Base-by-base conservation (phyloP, 2,113 vertebrate genomes). In the Larimichthys polyactis region DNA sequence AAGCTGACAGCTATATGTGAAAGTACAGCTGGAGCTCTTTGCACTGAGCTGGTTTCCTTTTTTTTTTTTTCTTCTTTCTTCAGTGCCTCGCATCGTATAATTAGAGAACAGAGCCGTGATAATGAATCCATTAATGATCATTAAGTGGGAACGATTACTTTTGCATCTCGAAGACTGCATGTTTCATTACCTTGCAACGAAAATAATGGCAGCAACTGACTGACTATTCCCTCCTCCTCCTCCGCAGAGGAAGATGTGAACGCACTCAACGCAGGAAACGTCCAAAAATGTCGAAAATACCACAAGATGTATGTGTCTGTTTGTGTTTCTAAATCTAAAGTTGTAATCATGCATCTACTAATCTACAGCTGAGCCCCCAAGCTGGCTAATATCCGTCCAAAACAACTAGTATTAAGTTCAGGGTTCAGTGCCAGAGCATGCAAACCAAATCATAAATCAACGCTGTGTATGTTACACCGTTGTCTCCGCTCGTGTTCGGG, bases 121-220 rank as follows among this genome's bases (percentile, higher is more conserved):
- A 79, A 88, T 82, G 81, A 48, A 71, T 58, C 57, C 63, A 67
- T 71, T 84, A 72, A 66, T 6, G 71, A 67, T 77, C 81, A 77
- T 71, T 75, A 75, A 65, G 79, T 24, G 59, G 63, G 46, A 86
- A 82, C 71, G 60, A 84, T 82, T 75, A 71, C 70, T 74, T 78
- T 49, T 69, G 74, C 69, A 40, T 70, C 63, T 29, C 14, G 12
- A 64, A 48, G 72, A 72, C 55, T 24, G 36, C 32, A 55, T 44
- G 69, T 78, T 40, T 78, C 59, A 86, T 86, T 83, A 70, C 60
- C 22, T 76, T 44, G 57, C 62, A 73, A 5, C 66, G 55, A 64
- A 64, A 73, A 52, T 16, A 67, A 51, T 24, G 48, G 24, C 29
- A 3, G 32, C 9, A 22, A 40, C 66, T 70, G 32, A 19, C 19